Percentiles rank a stretch among this genome's conserved stretches.
These are phyloP conservation scores for Dunckerocampus dactyliophorus DNA, from an alignment of 2,113 vertebrate species.

Conservation along the genomic window DNA sequence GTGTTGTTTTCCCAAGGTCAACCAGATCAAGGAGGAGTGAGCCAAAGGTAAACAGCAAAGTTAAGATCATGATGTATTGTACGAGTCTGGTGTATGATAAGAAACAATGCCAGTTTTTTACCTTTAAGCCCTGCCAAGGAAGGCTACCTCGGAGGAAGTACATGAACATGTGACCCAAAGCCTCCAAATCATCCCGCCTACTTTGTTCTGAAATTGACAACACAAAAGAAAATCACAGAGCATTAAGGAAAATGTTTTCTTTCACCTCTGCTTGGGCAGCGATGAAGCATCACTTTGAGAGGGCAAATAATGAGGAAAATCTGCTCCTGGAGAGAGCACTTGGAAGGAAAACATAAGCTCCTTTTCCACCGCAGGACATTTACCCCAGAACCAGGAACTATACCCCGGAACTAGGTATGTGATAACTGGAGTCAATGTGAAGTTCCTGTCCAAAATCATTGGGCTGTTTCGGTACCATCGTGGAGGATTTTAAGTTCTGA, in stretches of 20 bases:
- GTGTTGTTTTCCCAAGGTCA: conserved; percentile 6
- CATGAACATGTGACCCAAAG: conserved; percentile 98
- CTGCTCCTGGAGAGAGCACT: background rate
- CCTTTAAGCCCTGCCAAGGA: conserved; percentile 98
- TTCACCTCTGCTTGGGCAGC: conserved; percentile 2
- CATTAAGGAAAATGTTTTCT: conserved; percentile 1
- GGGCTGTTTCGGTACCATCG: too few relatives aligned
- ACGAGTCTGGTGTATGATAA: background rate
- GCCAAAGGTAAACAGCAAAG: conserved; percentile 3
- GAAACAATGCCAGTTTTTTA: conserved; percentile 44
- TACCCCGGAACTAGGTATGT: too few relatives aligned
- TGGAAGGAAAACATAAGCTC: background rate
- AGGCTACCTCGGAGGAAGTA: conserved; percentile 96
- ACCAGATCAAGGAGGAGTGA: background rate
- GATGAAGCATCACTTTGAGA: conserved; percentile 9
- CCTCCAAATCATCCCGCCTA: conserved; percentile 94
- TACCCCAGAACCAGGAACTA: too few relatives aligned
- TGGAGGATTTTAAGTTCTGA: too few relatives aligned
- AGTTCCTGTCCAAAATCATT: too few relatives aligned
- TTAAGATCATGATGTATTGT: conserved; percentile 5
- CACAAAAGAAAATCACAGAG: background rate
- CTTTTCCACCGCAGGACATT: too few relatives aligned
- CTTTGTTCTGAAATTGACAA: conserved; percentile 84
- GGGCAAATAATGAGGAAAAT: conserved; percentile 16
- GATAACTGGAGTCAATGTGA: too few relatives aligned